Conservation (phyloP, 2,797 vertebrate species). For the Sebastes trivittatus region DNA sequence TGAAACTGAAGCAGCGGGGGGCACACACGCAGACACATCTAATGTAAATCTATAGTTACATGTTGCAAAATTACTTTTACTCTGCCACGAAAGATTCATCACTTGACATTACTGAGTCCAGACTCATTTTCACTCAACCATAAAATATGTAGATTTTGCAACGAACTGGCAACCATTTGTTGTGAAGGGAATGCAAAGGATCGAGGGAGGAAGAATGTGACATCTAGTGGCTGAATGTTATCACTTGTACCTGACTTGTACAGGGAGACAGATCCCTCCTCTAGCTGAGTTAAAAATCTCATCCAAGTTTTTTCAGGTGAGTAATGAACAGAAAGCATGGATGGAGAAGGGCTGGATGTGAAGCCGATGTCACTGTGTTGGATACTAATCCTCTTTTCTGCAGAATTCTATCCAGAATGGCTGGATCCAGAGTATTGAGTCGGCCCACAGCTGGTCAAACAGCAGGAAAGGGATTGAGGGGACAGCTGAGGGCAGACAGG, state of each 20-base stretch:
- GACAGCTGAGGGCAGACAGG: not conserved
- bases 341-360: not conserved
- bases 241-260: too few relatives aligned
- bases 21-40: fast-evolving
- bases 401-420: not conserved
- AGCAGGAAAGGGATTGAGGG: not conserved
- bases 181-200: too few relatives aligned
- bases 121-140: too few relatives aligned
- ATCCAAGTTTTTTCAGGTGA: not conserved
- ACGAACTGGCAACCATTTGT: too few relatives aligned
- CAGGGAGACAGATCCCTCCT: not conserved
- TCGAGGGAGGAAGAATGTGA: too few relatives aligned
- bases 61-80: too few relatives aligned
- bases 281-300: too few relatives aligned
- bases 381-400: not conserved
- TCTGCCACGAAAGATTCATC: too few relatives aligned
- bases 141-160: too few relatives aligned
- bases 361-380: not conserved
- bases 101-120: too few relatives aligned
- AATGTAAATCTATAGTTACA: too few relatives aligned
- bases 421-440: not conserved
- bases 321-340: not conserved
- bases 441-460: not conserved
- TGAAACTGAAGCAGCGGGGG: fast-evolving
- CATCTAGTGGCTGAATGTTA: too few relatives aligned